Conservation (phyloP, 1,140 invertebrate genomes). For the Drosophila pandora region DNA sequence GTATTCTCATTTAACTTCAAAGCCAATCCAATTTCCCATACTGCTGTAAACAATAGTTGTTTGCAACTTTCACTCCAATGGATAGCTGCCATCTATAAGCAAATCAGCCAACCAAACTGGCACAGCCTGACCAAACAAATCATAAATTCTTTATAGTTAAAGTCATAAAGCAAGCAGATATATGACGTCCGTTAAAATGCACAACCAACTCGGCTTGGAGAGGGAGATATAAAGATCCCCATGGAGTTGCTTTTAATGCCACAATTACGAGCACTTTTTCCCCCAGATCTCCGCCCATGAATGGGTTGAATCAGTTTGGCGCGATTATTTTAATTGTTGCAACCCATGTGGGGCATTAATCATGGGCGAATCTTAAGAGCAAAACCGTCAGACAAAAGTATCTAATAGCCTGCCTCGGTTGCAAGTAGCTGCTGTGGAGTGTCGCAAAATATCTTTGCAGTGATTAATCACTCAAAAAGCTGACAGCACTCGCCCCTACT, state of each 20-base stretch:
- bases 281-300: background rate
- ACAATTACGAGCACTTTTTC: slow-evolving; percentile 59
- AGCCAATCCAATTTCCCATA: too few species aligned
- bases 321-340: slow-evolving; percentile 77
- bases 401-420: slow-evolving; percentile 70
- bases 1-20: too few species aligned
- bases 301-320: slow-evolving; percentile 35
- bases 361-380: slow-evolving; percentile 69
- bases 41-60: background rate
- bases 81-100: slow-evolving; percentile 15
- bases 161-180: slow-evolving; percentile 70
- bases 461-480: slow-evolving; percentile 78
- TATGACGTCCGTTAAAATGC: slow-evolving; percentile 71
- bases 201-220: slow-evolving; percentile 4
- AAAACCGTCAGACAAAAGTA: slow-evolving; percentile 62
- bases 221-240: slow-evolving; percentile 7
- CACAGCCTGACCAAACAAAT: slow-evolving; percentile 37
- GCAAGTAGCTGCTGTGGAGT: slow-evolving; percentile 61
- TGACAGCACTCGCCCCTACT: slow-evolving; percentile 33
- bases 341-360: slow-evolving; percentile 62
- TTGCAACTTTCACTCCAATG: slow-evolving; percentile 4
- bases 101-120: slow-evolving; percentile 6
- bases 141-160: slow-evolving; percentile 76
- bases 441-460: slow-evolving; percentile 66
- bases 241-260: slow-evolving; percentile 33